Conservation (phyloP, 2,888 invertebrate genomes). For the Chalcosyrphus nemorum region DNA sequence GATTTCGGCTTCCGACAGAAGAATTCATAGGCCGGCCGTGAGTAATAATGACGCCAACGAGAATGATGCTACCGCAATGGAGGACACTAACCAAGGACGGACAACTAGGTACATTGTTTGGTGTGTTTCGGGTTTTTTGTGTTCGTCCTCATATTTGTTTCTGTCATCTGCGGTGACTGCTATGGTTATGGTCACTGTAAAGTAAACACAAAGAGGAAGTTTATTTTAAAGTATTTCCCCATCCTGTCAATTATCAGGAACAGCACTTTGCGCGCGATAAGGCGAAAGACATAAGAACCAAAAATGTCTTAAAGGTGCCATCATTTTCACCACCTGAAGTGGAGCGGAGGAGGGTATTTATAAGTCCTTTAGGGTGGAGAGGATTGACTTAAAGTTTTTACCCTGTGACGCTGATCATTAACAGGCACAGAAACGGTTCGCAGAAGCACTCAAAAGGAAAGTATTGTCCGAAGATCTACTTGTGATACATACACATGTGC, state of each 20-base stretch:
- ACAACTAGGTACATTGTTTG: background rate
- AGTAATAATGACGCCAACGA: conserved; percentile 25
- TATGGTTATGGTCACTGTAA: conserved; percentile 42
- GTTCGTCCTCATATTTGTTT: background rate
- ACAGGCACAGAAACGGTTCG: background rate
- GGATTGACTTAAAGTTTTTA: background rate
- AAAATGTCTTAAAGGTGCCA: background rate
- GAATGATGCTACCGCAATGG: background rate
- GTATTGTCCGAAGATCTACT: background rate
- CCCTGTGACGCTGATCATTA: conserved; percentile 15
- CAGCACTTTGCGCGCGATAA: conserved; percentile 17
- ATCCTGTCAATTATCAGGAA: conserved; percentile 36
- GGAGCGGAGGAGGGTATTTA: background rate
- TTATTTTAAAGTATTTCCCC: conserved; percentile 36
- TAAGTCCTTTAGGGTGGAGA: background rate
- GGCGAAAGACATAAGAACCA: background rate
- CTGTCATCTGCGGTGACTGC: conserved; percentile 21
- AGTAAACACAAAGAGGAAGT: conserved; percentile 40
- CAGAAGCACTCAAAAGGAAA: background rate
- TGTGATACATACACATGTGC: background rate
- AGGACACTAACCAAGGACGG: conserved; percentile 23
- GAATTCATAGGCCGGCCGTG: conserved; percentile 31
- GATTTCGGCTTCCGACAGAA: conserved; percentile 48
- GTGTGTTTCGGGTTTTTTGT: background rate
- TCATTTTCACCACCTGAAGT: conserved; percentile 8